phyloP scores from a whole-genome alignment of 35 echinoderm and acorn worm species.

The Patiria miniata region DNA sequence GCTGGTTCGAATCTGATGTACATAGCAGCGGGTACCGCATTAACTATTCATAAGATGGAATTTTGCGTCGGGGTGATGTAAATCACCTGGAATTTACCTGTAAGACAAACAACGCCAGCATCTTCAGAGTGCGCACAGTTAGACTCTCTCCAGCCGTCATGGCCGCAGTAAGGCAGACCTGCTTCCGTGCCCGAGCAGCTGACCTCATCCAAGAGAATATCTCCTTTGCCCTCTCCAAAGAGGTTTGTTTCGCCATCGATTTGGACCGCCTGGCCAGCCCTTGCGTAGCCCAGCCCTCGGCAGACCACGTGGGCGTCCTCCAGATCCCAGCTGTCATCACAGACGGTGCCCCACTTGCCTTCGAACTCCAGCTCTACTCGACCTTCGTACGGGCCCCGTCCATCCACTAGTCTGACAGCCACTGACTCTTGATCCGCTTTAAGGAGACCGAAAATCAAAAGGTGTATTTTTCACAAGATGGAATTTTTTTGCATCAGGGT shows the following conservation, averaged over 20 bases:
- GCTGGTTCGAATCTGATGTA: no score
- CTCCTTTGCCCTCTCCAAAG: conserved; percentile 37
- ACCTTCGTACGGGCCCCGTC: not conserved
- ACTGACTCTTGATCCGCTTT: not conserved
- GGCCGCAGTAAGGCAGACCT: not conserved
- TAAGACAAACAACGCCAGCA: conserved; percentile 42
- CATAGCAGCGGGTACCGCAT: no score
- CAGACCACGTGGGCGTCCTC: conserved; percentile 39
- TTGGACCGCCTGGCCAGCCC: not conserved
- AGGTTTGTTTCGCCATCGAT: no score
- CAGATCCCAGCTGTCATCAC: conserved; percentile 35
- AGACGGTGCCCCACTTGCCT: conserved; percentile 28
- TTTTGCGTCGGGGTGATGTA: no score
- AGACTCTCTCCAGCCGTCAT: not conserved
- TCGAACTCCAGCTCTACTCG: not conserved
- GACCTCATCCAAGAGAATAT: conserved; percentile 30
- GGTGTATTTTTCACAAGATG: no score
- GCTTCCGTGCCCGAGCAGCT: conserved; percentile 26
- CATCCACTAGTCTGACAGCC: not conserved
- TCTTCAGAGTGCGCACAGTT: conserved; percentile 62
- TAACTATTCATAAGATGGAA: no score
- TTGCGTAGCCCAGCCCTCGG: conserved; percentile 4
- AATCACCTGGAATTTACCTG: no score
- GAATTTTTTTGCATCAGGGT: no score
- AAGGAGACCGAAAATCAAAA: not conserved